Evolutionary conservation across 2,113 vertebrate genomes (phyloP).

Genomic region (Tragelaphus strepsiceros): DNA sequence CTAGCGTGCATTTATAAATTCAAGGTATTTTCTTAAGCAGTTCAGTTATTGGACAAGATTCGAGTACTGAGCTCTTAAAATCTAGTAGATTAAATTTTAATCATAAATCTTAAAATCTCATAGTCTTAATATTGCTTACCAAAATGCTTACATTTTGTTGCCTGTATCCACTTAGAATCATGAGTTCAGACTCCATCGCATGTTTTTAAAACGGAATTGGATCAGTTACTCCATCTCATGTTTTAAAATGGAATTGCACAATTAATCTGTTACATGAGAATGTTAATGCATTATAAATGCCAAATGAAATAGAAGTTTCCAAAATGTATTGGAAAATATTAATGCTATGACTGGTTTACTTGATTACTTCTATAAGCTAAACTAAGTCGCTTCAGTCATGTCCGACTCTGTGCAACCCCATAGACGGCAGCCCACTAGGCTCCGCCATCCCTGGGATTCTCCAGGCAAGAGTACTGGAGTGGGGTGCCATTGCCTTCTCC

Average conservation of each 20-base stretch:
- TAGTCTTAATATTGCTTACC: not conserved
- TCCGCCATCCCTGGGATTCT: too few relatives aligned
- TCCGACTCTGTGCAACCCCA: too few relatives aligned
- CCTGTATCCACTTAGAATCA: not conserved
- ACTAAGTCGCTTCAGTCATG: too few relatives aligned
- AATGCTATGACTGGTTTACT: not conserved
- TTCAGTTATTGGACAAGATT: not conserved
- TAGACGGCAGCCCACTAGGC: too few relatives aligned
- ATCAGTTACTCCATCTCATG: not conserved
- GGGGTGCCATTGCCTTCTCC: too few relatives aligned
- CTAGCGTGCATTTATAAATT: not conserved
- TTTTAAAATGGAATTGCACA: conserved; percentile 5
- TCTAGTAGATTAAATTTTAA: not conserved
- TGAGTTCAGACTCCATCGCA: not conserved
- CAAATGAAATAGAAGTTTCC: not conserved
- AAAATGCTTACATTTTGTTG: not conserved
- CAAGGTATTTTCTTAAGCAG: not conserved
- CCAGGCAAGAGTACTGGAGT: too few relatives aligned
- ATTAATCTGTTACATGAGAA: not conserved
- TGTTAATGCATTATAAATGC: not conserved
- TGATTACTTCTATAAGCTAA: not conserved
- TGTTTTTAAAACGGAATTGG: not conserved
- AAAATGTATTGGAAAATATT: conserved; percentile 2
- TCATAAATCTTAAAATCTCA: not conserved
- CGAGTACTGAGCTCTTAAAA: not conserved